These are phyloP conservation scores for Drosophila nasuta DNA, from an alignment of 1,140 invertebrate genomes.

Conservation along the genomic window DNA sequence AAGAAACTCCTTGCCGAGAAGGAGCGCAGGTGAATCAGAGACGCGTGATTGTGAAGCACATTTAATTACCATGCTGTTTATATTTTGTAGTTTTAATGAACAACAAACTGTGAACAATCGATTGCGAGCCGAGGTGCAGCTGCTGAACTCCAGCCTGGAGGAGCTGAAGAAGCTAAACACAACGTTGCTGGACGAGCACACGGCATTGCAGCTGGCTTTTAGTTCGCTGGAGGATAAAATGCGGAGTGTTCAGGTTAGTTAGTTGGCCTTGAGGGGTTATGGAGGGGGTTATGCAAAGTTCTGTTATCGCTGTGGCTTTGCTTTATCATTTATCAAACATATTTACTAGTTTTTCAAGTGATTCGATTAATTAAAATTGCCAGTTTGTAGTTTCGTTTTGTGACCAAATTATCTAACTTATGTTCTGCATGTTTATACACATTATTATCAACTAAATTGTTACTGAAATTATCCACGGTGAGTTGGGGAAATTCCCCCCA, in stretches of 20 bases:
- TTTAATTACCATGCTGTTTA: background rate
- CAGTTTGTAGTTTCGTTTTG: background rate
- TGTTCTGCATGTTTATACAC: constrained; percentile 1
- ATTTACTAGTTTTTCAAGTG: constrained; percentile 1
- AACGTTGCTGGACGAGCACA: constrained; percentile 96
- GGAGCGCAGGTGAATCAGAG: constrained; percentile 88
- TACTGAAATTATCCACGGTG: constrained; percentile 1
- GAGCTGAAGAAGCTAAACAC: constrained; percentile 94
- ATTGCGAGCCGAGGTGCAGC: constrained; percentile 89
- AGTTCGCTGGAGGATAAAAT: constrained; percentile 95
- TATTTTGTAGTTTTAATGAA: constrained; percentile 89
- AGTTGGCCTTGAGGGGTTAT: constrained; percentile 26
- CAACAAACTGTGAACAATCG: constrained; percentile 88
- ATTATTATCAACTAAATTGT: constrained; percentile 5
- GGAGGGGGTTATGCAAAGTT: background rate
- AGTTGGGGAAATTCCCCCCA: background rate
- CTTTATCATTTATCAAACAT: constrained; percentile 3
- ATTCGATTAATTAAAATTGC: constrained; percentile 8
- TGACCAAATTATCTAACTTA: constrained; percentile 14
- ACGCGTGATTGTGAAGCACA: background rate
- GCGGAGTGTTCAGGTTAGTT: constrained; percentile 90
- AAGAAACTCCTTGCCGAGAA: constrained; percentile 91
- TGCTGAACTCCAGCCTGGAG: constrained; percentile 86
- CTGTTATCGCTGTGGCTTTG: constrained; percentile 30
- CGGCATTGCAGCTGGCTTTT: constrained; percentile 96